Evolutionary conservation across 1,140 invertebrate genomes (phyloP).

Genomic region (Calephelis virginiensis): DNA sequence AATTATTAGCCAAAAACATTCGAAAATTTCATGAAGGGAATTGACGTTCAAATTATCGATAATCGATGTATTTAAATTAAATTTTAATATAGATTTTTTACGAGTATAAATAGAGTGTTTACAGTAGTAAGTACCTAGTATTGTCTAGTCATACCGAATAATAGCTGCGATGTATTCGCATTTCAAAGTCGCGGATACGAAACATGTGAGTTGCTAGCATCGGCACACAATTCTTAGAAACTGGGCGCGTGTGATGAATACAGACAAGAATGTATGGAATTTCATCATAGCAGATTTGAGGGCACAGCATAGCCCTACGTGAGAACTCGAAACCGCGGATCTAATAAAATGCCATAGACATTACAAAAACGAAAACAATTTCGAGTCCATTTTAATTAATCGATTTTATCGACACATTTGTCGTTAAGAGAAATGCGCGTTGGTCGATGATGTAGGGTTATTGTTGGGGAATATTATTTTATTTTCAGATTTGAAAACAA

Average conservation of each 20-base stretch:
- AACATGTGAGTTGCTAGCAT: conserved; percentile 53
- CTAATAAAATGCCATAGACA: conserved; percentile 43
- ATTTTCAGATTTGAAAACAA: too few species aligned
- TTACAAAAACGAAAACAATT: conserved; percentile 31
- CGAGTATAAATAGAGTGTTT: conserved; percentile 47
- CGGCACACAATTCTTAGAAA: conserved; percentile 68
- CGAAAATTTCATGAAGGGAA: too few species aligned
- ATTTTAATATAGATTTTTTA: conserved; percentile 63
- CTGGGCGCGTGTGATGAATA: conserved; percentile 72
- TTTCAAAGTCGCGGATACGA: conserved; percentile 52
- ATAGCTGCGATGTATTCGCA: conserved; percentile 64
- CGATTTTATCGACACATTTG: conserved; percentile 34
- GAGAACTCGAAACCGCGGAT: conserved; percentile 48
- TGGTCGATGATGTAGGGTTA: too few species aligned
- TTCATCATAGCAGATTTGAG: conserved; percentile 72
- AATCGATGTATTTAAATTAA: conserved; percentile 30
- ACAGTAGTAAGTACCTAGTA: conserved; percentile 26
- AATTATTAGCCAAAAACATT: too few species aligned
- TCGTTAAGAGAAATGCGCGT: conserved; percentile 7
- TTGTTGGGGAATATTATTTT: too few species aligned
- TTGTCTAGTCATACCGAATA: conserved; percentile 64
- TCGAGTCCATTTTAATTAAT: conserved; percentile 28
- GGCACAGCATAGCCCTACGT: conserved; percentile 50
- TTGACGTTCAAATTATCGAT: neutral
- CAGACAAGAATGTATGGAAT: conserved; percentile 63